phyloP scores from a whole-genome alignment of 2,113 vertebrate genomes.

The Brachyhypopomus gauderio region DNA sequence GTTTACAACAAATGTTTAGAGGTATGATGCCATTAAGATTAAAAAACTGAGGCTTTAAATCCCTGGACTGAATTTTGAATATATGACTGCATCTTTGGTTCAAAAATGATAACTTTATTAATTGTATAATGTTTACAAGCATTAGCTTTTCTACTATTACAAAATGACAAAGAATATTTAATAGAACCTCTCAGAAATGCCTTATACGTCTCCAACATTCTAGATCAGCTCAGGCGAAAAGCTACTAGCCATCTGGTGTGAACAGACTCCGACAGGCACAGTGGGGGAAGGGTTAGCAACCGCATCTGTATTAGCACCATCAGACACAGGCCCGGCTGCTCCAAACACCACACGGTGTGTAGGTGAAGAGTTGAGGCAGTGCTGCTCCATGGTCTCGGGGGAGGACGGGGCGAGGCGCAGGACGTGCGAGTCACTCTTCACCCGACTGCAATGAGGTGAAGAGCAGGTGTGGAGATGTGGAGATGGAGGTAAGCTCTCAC shows the following conservation, averaged over 20 bases:
- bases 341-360: conserved; percentile 50
- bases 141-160: background rate
- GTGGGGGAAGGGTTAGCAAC: conserved; percentile 44
- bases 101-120: background rate
- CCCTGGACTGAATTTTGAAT: no score
- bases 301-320: conserved; percentile 58
- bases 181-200: background rate
- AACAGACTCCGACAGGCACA: conserved; percentile 44
- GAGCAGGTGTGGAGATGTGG: background rate
- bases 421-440: background rate
- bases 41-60: no score
- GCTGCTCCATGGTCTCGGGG: conserved; percentile 51
- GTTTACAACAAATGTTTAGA: no score
- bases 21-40: no score
- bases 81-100: background rate
- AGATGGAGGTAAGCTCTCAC: background rate
- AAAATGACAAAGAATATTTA: background rate
- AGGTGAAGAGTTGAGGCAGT: conserved; percentile 31
- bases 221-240: conserved; percentile 53
- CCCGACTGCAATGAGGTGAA: background rate
- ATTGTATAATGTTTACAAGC: no score
- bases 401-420: conserved; percentile 20
- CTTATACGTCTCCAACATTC: background rate
- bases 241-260: conserved; percentile 51
- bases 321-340: conserved; percentile 49